Evolutionary conservation across 2,113 vertebrate species (phyloP).

Genomic region (Hiodon alosoides): DNA sequence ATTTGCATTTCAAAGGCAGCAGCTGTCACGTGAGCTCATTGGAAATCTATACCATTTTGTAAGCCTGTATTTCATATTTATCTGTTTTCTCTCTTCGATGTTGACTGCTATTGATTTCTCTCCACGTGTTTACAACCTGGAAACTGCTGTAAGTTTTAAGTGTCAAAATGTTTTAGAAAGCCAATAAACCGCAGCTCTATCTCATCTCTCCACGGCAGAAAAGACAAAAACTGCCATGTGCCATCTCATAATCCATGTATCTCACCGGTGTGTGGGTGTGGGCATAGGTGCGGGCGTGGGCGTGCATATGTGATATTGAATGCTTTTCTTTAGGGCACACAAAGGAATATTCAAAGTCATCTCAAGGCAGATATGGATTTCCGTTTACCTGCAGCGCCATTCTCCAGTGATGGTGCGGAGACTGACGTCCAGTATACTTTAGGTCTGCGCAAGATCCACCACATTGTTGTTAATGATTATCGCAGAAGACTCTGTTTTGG

Average conservation of each 20-base stretch:
- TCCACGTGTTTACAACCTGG: slow-evolving; percentile 68
- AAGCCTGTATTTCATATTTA: slow-evolving; percentile 71
- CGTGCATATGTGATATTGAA: slow-evolving; percentile 59
- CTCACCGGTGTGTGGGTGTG: slow-evolving; percentile 44
- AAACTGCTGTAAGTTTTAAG: slow-evolving; percentile 64
- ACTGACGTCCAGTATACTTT: no score
- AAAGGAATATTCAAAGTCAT: slow-evolving; percentile 57
- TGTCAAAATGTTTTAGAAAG: slow-evolving; percentile 67
- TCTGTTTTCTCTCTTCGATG: slow-evolving; percentile 64
- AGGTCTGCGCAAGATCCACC: no score
- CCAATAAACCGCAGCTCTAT: slow-evolving; percentile 47
- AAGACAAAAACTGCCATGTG: slow-evolving; percentile 56
- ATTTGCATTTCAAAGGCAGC: slow-evolving; percentile 74
- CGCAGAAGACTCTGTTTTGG: no score
- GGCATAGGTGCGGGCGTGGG: slow-evolving; percentile 40
- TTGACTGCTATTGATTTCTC: slow-evolving; percentile 68
- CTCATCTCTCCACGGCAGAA: slow-evolving; percentile 40
- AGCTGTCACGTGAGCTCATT: slow-evolving; percentile 62
- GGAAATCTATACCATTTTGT: slow-evolving; percentile 77
- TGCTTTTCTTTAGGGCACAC: slow-evolving; percentile 52
- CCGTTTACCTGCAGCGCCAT: slow-evolving; percentile 54
- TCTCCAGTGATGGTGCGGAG: no score
- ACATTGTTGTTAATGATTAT: no score
- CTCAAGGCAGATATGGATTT: slow-evolving; percentile 61
- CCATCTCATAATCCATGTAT: slow-evolving; percentile 51